phyloP scores from a whole-genome alignment of 2,888 invertebrate genomes.

The Trachelus troglodyta region DNA sequence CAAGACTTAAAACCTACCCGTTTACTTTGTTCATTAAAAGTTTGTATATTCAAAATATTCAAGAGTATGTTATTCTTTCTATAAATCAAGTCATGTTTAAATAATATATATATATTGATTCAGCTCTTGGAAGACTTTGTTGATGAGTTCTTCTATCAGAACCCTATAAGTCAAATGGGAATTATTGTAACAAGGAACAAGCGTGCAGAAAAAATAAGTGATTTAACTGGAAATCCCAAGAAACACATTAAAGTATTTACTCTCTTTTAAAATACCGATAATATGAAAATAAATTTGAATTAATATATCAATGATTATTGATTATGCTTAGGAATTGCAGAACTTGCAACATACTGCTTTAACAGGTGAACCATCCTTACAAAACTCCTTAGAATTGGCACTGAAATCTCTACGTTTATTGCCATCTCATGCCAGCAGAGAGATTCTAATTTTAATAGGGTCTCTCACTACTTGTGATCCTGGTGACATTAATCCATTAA shows the following conservation, averaged over 20 bases:
- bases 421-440: conserved; percentile 95
- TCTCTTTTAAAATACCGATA: not conserved
- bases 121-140: conserved; percentile 92
- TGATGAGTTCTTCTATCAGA: conserved; percentile 98
- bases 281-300: not conserved
- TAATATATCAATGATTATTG: not conserved
- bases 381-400: conserved; percentile 94
- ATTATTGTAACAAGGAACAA: conserved; percentile 92
- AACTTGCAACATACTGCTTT: conserved; percentile 76
- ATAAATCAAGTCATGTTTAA: not conserved
- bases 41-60: conserved; percentile 55
- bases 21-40: conserved; percentile 87
- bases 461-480: conserved; percentile 98
- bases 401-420: conserved; percentile 85
- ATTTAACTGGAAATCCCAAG: conserved; percentile 87
- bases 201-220: conserved; percentile 91
- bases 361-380: conserved; percentile 94
- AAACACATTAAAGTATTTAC: conserved; percentile 78
- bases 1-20: conserved; percentile 96
- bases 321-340: conserved; percentile 48
- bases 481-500: conserved; percentile 87
- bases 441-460: conserved; percentile 91
- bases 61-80: not conserved
- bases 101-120: conserved; percentile 47
- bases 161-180: conserved; percentile 97